Conservation (phyloP, 2,113 vertebrate genomes). For the Bufo gargarizans region DNA sequence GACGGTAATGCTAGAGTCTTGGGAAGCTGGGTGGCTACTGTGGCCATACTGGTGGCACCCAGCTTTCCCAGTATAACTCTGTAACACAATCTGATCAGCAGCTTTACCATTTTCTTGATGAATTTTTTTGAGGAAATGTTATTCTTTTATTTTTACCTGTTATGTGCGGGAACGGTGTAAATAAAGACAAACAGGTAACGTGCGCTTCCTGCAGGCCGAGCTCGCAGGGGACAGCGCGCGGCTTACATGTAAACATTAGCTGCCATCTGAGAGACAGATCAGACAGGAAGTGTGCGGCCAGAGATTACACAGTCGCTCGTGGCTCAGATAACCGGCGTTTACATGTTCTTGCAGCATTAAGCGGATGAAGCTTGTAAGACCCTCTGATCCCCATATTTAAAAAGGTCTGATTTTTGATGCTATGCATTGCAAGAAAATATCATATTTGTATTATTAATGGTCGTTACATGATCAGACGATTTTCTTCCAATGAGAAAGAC, state of each 20-base stretch:
- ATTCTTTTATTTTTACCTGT: neutral
- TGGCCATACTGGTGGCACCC: neutral
- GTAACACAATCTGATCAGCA: neutral
- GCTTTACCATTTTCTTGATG: neutral
- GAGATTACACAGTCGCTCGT: neutral
- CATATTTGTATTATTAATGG: too few relatives aligned
- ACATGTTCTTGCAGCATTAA: neutral
- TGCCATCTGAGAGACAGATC: neutral
- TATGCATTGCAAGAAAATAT: neutral
- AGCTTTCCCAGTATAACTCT: neutral
- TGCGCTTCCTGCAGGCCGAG: neutral
- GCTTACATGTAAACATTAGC: neutral
- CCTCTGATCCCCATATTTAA: neutral
- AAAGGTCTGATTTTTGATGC: neutral
- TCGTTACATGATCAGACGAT: too few relatives aligned
- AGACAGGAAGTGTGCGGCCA: conserved; percentile 20
- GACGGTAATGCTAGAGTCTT: neutral
- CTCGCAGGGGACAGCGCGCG: neutral
- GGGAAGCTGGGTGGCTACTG: neutral
- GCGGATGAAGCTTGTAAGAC: conserved; percentile 10
- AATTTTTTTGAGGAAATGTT: neutral
- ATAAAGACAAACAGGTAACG: neutral
- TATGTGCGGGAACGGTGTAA: neutral
- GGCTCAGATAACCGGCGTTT: neutral
- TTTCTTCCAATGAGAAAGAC: too few relatives aligned